Percentiles rank a stretch among this genome's conserved stretches.
These are phyloP conservation scores for Reticulitermes speratus DNA, from an alignment of 1,140 invertebrate genomes.

Conservation along the genomic window DNA sequence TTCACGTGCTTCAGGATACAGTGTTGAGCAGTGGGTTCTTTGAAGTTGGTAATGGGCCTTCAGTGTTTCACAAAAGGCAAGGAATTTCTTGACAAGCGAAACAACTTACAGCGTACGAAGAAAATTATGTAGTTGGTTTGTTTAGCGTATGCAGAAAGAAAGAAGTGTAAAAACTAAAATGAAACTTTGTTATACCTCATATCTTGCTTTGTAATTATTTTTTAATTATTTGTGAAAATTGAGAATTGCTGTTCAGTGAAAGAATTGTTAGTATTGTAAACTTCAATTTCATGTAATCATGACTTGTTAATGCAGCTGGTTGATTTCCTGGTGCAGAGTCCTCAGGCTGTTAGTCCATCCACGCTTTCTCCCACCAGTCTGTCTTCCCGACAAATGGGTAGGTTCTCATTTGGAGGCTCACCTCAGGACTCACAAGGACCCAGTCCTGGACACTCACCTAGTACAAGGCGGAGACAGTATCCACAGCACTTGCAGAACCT, in stretches of 20 bases:
- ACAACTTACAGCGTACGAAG: too few relatives aligned
- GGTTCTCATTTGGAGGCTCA: conserved; percentile 54
- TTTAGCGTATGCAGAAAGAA: too few relatives aligned
- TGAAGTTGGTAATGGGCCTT: too few relatives aligned
- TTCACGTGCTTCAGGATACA: too few relatives aligned
- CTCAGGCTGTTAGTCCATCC: conserved; percentile 65
- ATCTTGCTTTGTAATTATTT: too few relatives aligned
- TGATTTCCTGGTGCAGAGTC: conserved; percentile 55
- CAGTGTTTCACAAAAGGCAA: too few relatives aligned
- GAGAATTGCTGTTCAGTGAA: not conserved
- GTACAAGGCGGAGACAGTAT: conserved; percentile 30
- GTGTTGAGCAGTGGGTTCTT: too few relatives aligned
- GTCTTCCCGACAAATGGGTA: conserved; percentile 39
- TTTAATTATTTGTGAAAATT: too few relatives aligned
- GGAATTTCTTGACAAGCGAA: too few relatives aligned
- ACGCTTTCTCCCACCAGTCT: conserved; percentile 70
- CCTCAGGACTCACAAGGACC: conserved; percentile 52
- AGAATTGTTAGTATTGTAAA: not conserved
- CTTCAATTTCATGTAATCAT: not conserved
- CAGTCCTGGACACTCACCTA: conserved; percentile 43
- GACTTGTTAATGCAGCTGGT: conserved; percentile 20
- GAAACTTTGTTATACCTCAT: too few relatives aligned
- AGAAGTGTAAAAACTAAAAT: too few relatives aligned
- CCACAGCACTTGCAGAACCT: conserved; percentile 29
- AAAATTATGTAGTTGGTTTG: too few relatives aligned